Evolutionary conservation across 1,140 invertebrate species (phyloP), one percentile per base, ranked within the genome.

Genomic region (Meloidogyne chitwoodi): DNA sequence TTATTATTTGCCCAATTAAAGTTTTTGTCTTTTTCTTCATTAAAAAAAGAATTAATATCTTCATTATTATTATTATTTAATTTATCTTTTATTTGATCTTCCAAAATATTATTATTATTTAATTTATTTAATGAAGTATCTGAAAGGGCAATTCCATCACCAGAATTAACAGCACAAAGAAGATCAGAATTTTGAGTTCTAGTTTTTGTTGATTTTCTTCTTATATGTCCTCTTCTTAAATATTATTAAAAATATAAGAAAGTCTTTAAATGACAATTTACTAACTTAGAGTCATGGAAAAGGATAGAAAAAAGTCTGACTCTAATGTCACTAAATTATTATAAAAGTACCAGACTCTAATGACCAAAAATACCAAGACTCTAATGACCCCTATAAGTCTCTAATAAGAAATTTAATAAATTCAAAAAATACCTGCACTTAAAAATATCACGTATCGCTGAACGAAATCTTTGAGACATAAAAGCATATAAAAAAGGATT

Each of bases 401-500:
- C 10, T 16, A n/a, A n/a, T n/a, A n/a, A n/a, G n/a, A 38, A 38
- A 38, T 38, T 38, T 11, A 10, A 38, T 6, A 38, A 38, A 38
- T 38, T 38, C 34, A 38, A 38, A 38, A 38, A 64, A 4, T 31
- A 79, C 74, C 81, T 84, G 80, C 81, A 82, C 29, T 82, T 80
- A 22, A 83, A 61, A 38, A 82, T 71, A 19, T 84, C 82, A 22
- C 74, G 44, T 29, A 83, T 81, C 2, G 84, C 84, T 26, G 72
- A 77, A 19, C 84, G 80, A 75, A 85, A 85, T 14, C 85, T 62
- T 74, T 81, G 78, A 10, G 84, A 86, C 68, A 85, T 75, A 76
- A 84, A 85, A 16, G 84, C 84, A 71, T 85, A 85, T 0, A 85
- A 77, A 73, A 85, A 67, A n/a, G 84, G 84, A 68, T 85, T 85